phyloP scores from a whole-genome alignment of 1,140 invertebrate genomes.

The Spodoptera frugiperda region DNA sequence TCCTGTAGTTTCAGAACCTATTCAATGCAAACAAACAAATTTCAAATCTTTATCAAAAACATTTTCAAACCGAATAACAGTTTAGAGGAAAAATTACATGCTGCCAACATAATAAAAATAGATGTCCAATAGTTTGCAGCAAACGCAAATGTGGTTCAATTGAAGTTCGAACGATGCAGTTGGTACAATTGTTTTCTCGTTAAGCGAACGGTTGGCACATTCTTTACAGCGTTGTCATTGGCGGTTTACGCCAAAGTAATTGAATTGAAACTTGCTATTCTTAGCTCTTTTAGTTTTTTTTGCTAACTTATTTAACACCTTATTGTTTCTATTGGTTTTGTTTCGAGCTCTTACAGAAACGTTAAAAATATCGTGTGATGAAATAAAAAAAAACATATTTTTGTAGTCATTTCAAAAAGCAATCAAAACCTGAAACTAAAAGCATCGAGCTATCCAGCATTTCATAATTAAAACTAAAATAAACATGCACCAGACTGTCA shows the following conservation, averaged over 20 bases:
- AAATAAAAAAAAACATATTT: no score
- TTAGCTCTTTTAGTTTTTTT: constrained; percentile 15
- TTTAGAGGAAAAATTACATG: not conserved
- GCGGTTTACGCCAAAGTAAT: constrained; percentile 67
- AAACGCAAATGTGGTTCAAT: constrained; percentile 58
- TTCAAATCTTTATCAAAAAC: not conserved
- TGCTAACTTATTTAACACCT: constrained; percentile 1
- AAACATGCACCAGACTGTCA: no score
- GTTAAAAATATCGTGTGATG: no score
- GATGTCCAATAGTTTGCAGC: constrained; percentile 52
- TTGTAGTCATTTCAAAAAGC: no score
- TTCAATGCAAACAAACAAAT: no score
- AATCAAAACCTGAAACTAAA: no score
- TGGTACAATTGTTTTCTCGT: constrained; percentile 76
- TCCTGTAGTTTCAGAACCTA: no score
- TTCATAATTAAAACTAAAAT: no score
- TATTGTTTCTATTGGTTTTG: not conserved
- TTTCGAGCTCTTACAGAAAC: no score
- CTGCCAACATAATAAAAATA: constrained; percentile 54
- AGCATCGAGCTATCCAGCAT: no score
- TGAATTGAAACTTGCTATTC: constrained; percentile 57
- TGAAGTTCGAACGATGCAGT: constrained; percentile 60
- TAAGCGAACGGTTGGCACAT: constrained; percentile 56
- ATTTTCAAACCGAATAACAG: constrained; percentile 40
- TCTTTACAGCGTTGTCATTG: constrained; percentile 55